Evolutionary conservation across 2,888 invertebrate species (phyloP).

Genomic region (Dexiosoma caninum): DNA sequence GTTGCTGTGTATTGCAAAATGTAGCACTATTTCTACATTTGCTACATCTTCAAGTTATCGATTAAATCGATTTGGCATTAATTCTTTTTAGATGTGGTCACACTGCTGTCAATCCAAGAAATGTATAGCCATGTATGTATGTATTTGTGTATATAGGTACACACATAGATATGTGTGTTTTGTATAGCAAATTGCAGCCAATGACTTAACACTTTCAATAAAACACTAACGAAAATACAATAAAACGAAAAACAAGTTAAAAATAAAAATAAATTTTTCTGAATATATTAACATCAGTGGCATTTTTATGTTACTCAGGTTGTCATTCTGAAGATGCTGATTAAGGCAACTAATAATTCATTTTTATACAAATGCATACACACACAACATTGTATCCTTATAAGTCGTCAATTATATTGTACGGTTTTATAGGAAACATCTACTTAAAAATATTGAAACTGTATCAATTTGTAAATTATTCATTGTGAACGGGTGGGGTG

Average conservation of each 20-base stretch:
- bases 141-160: too few species aligned
- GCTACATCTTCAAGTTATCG: too few species aligned
- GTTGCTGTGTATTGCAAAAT: too few species aligned
- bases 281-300: constrained; percentile 33
- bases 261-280: neutral
- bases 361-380: neutral
- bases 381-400: neutral
- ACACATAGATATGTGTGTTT: too few species aligned
- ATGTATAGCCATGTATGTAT: too few species aligned
- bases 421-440: neutral
- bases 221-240: neutral
- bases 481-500: neutral
- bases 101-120: too few species aligned
- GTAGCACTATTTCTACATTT: too few species aligned
- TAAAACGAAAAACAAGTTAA: neutral
- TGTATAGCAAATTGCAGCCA: constrained; percentile 52
- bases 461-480: neutral
- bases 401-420: neutral
- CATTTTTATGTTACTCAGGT: constrained; percentile 23
- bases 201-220: constrained; percentile 54
- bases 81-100: too few species aligned
- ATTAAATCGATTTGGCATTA: too few species aligned
- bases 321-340: constrained; percentile 12
- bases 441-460: neutral
- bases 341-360: constrained; percentile 17